Base-by-base conservation (phyloP, 1,140 invertebrate species). In the Drosophila dunni region DNA sequence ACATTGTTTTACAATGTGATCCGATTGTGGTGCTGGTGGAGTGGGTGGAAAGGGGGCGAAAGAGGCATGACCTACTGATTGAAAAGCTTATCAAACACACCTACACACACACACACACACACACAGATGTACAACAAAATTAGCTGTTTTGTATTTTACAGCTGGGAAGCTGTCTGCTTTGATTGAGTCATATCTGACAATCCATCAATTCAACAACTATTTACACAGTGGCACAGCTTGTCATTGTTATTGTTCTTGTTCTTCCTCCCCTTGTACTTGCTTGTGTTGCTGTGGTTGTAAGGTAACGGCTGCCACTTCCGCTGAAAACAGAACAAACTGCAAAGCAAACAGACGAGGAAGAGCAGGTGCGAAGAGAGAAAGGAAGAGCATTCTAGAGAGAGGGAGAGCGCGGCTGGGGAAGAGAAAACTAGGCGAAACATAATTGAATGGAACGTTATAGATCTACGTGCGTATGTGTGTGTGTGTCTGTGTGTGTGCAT, bases 391-490 rank as follows among this genome's bases (percentile, higher is more conserved):
- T 34, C 4, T 11, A 20, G 33, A 38, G 11, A 15, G 24, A 13
- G 57, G 24, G 38, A n/a, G 5, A 17, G 17, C 10, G 20, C 17
- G 29, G 11, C 15, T 8, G 13, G 13, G 13, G 20, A 10, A 34
- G 40, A 24, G 48, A 8, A 66, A 60, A n/a, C 11, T 1, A 38
- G 11, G 13, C 9, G n/a, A 20, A 40, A 24, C 74, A 77, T 77
- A 73, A 77, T 73, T 77, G 74, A 77, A 73, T 77, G 74, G 74
- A 62, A 73, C 70, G 57, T 61, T 61, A 6, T 29, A 29, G 24
- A 29, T 29, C 24, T 29, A 20, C 17, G 24, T 29, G 24, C 6
- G 24, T 6, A 29, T 29, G 24, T 6, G 3, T 29, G 24, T 29
- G 24, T 29, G 24, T 29, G 24, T 29, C 4, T 29, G 24, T 29